Evolutionary conservation across 2,113 vertebrate species (phyloP), one percentile per base, ranked within the genome.

Genomic region (Eclectus roratus): DNA sequence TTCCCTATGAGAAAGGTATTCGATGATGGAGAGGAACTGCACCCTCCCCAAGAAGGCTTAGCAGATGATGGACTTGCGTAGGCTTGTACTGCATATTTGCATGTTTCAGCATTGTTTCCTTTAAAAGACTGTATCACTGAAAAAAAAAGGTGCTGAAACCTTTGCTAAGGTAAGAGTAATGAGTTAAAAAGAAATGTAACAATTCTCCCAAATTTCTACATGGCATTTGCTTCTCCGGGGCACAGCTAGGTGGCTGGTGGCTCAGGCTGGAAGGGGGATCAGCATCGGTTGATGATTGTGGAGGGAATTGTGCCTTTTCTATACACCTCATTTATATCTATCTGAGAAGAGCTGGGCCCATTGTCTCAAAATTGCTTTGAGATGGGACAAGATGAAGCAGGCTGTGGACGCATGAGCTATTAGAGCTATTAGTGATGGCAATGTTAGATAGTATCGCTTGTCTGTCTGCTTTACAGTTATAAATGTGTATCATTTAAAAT

Each of bases 401-500:
- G 52, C 83, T 80, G 72, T 17, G 33, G 91, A 94, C 95, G 60
- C 63, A 96, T 95, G 91, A 96, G 91, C 93, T 95, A 88, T 94
- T 89, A 80, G 70, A 92, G 90, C 85, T 94, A 96, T 96, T 94
- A 94, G 93, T 76, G 85, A 87, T 97, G 91, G 7, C 37, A 70
- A 60, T 95, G 88, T 95, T 97, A 95, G 95, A 95, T 91, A 93
- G 58, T 85, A 88, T 97, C 73, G 10, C 91, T 83, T 89, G 89
- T 92, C 61, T 60, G 87, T 96, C 90, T 95, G 91, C 90, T 95
- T 94, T 96, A 91, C 91, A 88, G 94, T 96, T 96, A 93, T 95
- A 97, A 97, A 97, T 91, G 95, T 96, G 76, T 64, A 86, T 95
- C 44, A 92, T 96, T 97, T 96, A 91, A 95, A 94, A 95, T 76